Evolutionary conservation across 2,797 vertebrate genomes (phyloP), one percentile per base, ranked within the genome.

Genomic region (Acanthurus leucopareius): DNA sequence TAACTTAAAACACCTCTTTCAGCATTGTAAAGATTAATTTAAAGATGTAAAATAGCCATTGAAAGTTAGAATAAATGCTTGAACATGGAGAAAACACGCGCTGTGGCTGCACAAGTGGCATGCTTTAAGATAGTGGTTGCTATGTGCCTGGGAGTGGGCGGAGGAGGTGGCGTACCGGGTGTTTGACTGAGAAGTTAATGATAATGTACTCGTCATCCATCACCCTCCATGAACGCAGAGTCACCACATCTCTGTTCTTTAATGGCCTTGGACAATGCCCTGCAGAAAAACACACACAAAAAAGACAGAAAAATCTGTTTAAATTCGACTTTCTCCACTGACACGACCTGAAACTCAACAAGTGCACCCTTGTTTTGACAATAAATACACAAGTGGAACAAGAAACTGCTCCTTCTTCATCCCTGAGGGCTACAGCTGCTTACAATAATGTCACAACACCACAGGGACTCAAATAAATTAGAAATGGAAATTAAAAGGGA

Each of bases 241-340:
- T 96, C 63, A 97, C 94, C 35, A 96, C 95, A 22, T 96, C 96
- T 76, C 95, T 83, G 91, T 95, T 95, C 75, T 89, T 95, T 58
- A 94, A 89, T 1, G 95, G 94, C 15, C 89, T 94, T 2, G 93
- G 94, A 77, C 95, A 96, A 69, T 77, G 3, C 95, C 96, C 94
- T 97, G 76, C 15, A 67, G 20, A 42, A 2, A 42, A 7, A 45
- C 1, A 42, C 2, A 8, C 5, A 56, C 16, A 32, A 38, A 28
- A 8, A 13, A 66, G 3, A 54, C 1, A 56, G 3, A 77, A 38
- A 68, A 69, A 42, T 45, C 10, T 3, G 45, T 32, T 73, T 20
- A 32, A 28, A 47, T 13, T 48, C 17, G 19, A 11, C n/a, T 19
- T 28, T 62, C 59, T 69, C 58, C 40, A 10, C 51, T 40, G 19